phyloP scores from a whole-genome alignment of 2,113 vertebrate species.

The Mesoclemmys tuberculata region DNA sequence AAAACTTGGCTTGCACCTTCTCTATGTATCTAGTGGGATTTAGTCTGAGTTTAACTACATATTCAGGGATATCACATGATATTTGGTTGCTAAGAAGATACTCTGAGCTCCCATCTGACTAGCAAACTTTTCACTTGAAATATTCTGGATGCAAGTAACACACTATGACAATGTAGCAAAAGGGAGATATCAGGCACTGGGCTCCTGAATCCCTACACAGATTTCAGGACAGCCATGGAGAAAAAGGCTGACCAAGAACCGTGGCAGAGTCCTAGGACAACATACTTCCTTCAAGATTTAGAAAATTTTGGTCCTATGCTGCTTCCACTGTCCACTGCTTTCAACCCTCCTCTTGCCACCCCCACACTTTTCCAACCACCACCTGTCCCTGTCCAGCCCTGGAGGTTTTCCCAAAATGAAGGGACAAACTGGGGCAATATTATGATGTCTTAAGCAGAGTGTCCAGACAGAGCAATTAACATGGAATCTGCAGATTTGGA shows the following conservation, averaged over 20 bases:
- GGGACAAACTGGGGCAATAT: neutral
- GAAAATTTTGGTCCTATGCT: neutral
- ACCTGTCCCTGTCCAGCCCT: neutral
- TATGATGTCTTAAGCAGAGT: neutral
- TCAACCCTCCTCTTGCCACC: neutral
- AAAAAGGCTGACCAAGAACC: neutral
- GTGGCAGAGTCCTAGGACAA: neutral
- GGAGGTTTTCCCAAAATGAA: neutral
- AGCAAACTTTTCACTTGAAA: neutral
- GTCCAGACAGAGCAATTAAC: neutral
- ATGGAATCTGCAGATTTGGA: neutral
- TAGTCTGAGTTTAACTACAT: neutral
- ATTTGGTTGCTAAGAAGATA: neutral
- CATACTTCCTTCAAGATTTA: neutral
- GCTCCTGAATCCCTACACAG: rapidly evolving
- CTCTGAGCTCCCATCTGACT: neutral
- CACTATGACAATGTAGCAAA: neutral
- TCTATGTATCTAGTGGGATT: neutral
- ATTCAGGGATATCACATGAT: rapidly evolving
- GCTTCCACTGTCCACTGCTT: neutral
- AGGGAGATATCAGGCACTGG: neutral
- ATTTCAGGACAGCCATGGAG: rapidly evolving
- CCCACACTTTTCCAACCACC: neutral
- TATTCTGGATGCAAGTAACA: neutral
- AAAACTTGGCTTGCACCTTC: neutral